These are phyloP conservation scores for Montipora efflorescens DNA, from an alignment of 64 coral and sea anemone species.

Conservation along the genomic window DNA sequence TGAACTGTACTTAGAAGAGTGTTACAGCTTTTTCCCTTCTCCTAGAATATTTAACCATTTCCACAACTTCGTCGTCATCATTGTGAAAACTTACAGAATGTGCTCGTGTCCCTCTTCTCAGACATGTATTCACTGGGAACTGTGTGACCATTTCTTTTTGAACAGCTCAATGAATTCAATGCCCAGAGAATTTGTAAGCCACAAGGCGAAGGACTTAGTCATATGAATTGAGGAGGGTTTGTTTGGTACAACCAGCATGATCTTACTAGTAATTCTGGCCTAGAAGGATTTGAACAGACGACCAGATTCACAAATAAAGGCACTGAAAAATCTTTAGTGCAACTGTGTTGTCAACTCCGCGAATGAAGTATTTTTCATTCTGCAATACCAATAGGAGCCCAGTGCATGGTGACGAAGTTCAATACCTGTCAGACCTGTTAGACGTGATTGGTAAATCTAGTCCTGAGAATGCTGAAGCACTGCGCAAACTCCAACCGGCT, in stretches of 20 bases:
- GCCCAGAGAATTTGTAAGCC: background rate
- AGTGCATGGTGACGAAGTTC: slow-evolving; percentile 24
- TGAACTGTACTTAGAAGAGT: background rate
- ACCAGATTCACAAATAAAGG: background rate
- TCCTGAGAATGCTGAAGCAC: slow-evolving; percentile 65
- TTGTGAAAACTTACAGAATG: background rate
- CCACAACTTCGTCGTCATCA: background rate
- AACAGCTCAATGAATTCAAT: no score
- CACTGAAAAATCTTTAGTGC: background rate
- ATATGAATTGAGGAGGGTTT: no score
- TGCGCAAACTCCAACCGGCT: slow-evolving; percentile 48
- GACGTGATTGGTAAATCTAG: slow-evolving; percentile 54
- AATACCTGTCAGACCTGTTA: slow-evolving; percentile 79
- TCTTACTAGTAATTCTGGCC: background rate
- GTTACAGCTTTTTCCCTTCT: background rate
- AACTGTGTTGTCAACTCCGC: no score
- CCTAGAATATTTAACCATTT: background rate
- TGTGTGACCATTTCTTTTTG: no score
- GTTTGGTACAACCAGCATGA: background rate
- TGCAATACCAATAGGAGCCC: background rate
- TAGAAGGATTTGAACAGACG: no score
- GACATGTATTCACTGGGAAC: no score
- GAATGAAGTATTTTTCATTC: background rate
- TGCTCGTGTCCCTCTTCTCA: background rate
- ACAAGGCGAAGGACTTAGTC: background rate